Percentiles rank a stretch among this genome's conserved stretches.
Conservation (phyloP, 2,888 invertebrate species). For the Sclerodermus sp. region DNA sequence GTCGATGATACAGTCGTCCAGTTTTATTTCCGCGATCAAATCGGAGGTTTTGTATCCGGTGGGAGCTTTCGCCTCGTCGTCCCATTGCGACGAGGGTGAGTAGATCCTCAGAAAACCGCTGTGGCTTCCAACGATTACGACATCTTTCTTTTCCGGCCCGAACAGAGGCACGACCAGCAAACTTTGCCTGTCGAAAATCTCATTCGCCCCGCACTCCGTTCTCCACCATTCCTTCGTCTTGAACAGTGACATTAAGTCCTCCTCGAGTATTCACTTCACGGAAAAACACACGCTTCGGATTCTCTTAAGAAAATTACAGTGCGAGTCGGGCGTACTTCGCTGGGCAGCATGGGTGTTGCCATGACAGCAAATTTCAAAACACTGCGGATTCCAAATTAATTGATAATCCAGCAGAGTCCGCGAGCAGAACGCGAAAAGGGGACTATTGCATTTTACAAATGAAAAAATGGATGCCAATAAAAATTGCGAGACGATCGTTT, state of each 20-base stretch:
- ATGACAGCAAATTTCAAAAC: slow-evolving; percentile 27
- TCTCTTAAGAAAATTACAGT: background rate
- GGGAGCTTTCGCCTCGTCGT: slow-evolving; percentile 42
- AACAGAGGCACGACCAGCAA: slow-evolving; percentile 39
- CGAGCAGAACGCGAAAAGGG: too few species aligned
- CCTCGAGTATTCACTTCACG: background rate
- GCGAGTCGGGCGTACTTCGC: background rate
- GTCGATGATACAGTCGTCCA: slow-evolving; percentile 77
- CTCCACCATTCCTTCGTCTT: slow-evolving; percentile 90
- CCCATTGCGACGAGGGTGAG: slow-evolving; percentile 61
- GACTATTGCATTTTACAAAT: too few species aligned
- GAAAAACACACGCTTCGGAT: slow-evolving; percentile 15
- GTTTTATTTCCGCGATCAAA: slow-evolving; percentile 75
- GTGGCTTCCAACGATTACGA: slow-evolving; percentile 79
- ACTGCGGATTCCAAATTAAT: slow-evolving; percentile 7
- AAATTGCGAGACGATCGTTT: too few species aligned
- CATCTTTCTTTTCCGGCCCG: slow-evolving; percentile 46
- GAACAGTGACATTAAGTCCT: slow-evolving; percentile 83
- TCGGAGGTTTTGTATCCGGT: slow-evolving; percentile 63
- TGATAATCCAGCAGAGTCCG: too few species aligned
- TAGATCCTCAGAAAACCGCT: slow-evolving; percentile 80
- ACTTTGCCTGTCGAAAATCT: slow-evolving; percentile 62
- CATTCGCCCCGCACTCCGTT: slow-evolving; percentile 68
- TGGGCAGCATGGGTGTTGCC: slow-evolving; percentile 18
- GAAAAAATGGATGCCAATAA: too few species aligned